Conservation (phyloP, 2,113 vertebrate genomes). For the Gallinago jamesoni region DNA sequence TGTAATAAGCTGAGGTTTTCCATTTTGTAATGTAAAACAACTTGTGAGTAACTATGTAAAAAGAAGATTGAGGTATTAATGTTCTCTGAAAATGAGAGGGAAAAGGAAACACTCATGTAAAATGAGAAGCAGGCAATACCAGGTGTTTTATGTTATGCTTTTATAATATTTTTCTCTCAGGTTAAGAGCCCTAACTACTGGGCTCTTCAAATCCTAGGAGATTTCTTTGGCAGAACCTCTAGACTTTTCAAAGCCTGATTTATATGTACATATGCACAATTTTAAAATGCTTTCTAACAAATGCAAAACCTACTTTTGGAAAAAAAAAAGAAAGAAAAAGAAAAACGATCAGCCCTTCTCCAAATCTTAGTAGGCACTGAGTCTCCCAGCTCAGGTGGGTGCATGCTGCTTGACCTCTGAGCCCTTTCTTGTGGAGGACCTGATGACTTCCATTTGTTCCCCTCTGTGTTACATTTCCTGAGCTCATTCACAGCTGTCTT, state of each 20-base stretch:
- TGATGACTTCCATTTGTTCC: background rate
- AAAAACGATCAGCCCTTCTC: background rate
- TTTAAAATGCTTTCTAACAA: background rate
- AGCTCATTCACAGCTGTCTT: constrained; percentile 18
- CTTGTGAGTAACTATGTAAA: background rate
- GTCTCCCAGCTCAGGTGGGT: background rate
- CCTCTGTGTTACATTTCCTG: background rate
- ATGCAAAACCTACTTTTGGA: background rate
- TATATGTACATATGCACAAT: background rate
- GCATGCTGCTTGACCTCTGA: constrained; percentile 8
- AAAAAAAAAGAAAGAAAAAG: background rate
- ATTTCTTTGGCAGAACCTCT: background rate
- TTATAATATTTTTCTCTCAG: background rate
- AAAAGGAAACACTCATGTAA: background rate
- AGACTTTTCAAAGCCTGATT: background rate
- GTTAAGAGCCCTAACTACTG: constrained; percentile 36
- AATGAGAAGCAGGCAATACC: background rate
- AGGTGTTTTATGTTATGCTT: background rate
- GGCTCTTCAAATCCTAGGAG: constrained; percentile 17
- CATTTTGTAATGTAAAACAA: background rate
- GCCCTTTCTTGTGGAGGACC: background rate
- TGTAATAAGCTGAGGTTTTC: background rate
- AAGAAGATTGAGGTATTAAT: background rate
- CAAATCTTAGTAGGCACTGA: background rate
- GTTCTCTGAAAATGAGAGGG: background rate